phyloP scores from a whole-genome alignment of 2,797 vertebrate genomes.

The Heteromormyrus szaboi region DNA sequence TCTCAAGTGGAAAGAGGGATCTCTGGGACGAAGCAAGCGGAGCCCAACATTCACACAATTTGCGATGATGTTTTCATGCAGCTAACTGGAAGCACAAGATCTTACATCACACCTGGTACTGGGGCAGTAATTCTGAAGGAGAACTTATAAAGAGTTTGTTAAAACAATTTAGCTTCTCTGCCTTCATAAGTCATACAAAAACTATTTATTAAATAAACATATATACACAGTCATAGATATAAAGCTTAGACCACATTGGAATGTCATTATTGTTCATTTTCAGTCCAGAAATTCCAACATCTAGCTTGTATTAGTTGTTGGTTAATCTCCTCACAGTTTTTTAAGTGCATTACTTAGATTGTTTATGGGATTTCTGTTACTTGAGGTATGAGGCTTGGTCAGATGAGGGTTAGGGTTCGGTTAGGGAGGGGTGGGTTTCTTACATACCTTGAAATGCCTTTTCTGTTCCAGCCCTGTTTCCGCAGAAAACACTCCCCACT shows the following conservation, averaged over 20 bases:
- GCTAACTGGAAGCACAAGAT: not conserved
- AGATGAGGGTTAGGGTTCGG: not conserved
- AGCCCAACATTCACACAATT: not conserved
- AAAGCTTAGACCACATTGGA: not conserved
- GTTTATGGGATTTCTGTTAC: not conserved
- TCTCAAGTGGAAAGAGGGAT: conserved; percentile 2
- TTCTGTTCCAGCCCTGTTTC: conserved; percentile 1
- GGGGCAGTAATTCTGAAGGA: not conserved
- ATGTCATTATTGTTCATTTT: not conserved
- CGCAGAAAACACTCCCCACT: not conserved
- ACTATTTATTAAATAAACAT: not conserved
- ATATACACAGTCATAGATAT: not conserved
- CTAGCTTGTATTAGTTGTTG: not conserved
- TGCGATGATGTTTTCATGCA: not conserved
- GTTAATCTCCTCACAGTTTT: not conserved
- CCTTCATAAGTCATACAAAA: not conserved
- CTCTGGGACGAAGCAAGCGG: not conserved
- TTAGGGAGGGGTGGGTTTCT: not conserved
- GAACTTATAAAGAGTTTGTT: not conserved
- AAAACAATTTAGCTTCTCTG: not conserved
- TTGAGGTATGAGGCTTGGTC: not conserved
- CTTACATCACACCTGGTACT: not conserved
- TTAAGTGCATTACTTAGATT: not conserved
- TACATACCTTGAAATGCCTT: not conserved
- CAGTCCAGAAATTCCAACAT: not conserved